phyloP scores from a whole-genome alignment of 2,888 invertebrate species.

The Cheilosia urbana region DNA sequence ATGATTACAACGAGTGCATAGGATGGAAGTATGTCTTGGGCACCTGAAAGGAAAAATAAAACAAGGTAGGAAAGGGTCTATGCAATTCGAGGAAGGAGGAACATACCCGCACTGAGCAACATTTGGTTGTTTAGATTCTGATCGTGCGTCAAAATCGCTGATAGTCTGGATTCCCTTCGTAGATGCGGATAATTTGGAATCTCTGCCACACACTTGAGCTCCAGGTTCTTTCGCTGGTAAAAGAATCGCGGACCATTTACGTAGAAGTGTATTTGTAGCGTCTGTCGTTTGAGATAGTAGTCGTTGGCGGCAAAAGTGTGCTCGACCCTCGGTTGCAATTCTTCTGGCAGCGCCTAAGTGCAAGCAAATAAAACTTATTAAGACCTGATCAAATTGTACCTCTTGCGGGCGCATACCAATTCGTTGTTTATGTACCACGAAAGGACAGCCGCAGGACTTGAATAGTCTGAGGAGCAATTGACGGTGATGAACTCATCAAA shows the following conservation, averaged over 20 bases:
- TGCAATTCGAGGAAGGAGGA: not conserved
- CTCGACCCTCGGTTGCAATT: slow-evolving; percentile 77
- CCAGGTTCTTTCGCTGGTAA: slow-evolving; percentile 73
- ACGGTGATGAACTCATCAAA: slow-evolving; percentile 77
- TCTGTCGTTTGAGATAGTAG: slow-evolving; percentile 76
- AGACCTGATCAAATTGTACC: not conserved
- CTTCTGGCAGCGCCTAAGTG: slow-evolving; percentile 74
- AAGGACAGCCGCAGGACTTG: slow-evolving; percentile 77
- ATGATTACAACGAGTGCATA: slow-evolving; percentile 22
- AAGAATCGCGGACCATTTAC: slow-evolving; percentile 77
- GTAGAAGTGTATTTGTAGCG: slow-evolving; percentile 77
- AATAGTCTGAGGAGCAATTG: slow-evolving; percentile 78
- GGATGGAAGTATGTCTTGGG: slow-evolving; percentile 25
- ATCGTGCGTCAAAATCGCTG: slow-evolving; percentile 74
- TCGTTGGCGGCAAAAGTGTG: slow-evolving; percentile 77
- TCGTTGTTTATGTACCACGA: slow-evolving; percentile 78
- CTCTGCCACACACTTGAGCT: slow-evolving; percentile 77
- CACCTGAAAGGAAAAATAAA: slow-evolving; percentile 28
- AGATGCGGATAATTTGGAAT: slow-evolving; percentile 76
- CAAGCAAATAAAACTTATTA: not conserved
- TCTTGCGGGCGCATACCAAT: slow-evolving; percentile 68
- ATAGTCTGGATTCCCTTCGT: slow-evolving; percentile 72
- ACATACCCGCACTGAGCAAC: slow-evolving; percentile 73
- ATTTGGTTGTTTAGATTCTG: slow-evolving; percentile 78
- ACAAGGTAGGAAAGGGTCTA: not conserved